phyloP scores from a whole-genome alignment of 2,888 invertebrate species.

The Scaptomyza flava region DNA sequence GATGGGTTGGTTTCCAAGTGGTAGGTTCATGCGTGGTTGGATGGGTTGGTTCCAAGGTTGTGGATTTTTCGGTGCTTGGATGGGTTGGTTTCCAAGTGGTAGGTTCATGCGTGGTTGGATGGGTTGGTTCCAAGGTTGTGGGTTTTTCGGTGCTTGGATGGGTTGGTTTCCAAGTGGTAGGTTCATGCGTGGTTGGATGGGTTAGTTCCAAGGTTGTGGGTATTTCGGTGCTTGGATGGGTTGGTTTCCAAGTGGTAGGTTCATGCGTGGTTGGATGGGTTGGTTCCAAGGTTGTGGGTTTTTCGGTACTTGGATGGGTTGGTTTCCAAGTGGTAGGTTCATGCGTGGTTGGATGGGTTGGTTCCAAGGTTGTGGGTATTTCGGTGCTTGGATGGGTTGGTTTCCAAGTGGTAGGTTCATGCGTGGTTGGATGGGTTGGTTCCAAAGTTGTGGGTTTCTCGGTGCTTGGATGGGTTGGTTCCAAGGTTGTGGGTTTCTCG shows the following conservation, averaged over 20 bases:
- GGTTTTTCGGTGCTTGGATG: too few relatives aligned
- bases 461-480: conserved; percentile 9
- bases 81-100: too few relatives aligned
- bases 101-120: too few relatives aligned
- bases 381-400: conserved; percentile 4
- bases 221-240: too few relatives aligned
- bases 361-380: neutral
- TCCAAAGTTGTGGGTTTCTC: neutral
- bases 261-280: neutral
- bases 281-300: neutral
- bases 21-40: too few relatives aligned
- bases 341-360: neutral
- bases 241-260: conserved; percentile 3
- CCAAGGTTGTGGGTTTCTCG: neutral
- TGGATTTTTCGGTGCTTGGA: too few relatives aligned
- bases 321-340: neutral
- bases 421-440: neutral
- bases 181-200: too few relatives aligned
- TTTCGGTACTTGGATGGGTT: neutral
- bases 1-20: too few relatives aligned
- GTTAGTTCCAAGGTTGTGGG: too few relatives aligned
- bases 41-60: too few relatives aligned
- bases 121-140: too few relatives aligned
- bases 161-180: too few relatives aligned
- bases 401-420: neutral